Evolutionary conservation across 2,113 vertebrate genomes (phyloP), one percentile per base, ranked within the genome.

Genomic region (Agelaius tricolor): DNA sequence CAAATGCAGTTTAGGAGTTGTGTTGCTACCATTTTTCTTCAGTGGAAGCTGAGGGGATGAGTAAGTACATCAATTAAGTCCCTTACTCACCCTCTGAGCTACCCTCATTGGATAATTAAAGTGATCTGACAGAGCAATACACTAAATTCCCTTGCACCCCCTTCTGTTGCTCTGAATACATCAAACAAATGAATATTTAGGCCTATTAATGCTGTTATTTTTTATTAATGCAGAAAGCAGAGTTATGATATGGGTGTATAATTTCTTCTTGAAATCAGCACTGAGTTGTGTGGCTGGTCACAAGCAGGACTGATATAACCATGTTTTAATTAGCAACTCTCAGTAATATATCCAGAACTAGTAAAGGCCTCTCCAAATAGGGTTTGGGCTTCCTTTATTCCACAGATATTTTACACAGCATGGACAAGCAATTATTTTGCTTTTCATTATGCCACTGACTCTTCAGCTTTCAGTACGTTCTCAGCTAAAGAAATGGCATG

Each of bases 21-120:
- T 66, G 46, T 68, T 95, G 78, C 69, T 91, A 66, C 55, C 39
- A 41, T 61, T 94, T 97, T 94, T 88, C 83, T 87, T 94, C 90
- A 89, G 88, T 84, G 69, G 84, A 94, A 89, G 71, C 84, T 22
- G 17, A 89, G 44, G 73, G 62, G 41, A 80, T 94, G 75, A 90
- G 69, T 96, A 91, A 83, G 69, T 97, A 80, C 59, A 59, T 87
- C 94, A 97, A 90, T 92, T 79, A 90, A 94, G 82, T 87, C 67
- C 52, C 86, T 86, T 93, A 62, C 73, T 90, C 75, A 88, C 86
- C 89, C 72, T 95, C 87, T 84, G 89, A 94, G 91, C 84, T 94
- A 61, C 87, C 90, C 79, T 94, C 93, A 89, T 80, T 95, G 92
- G 87, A 87, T 96, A 94, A 88, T 96, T 94, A 95, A 94, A 95